phyloP scores from a whole-genome alignment of 2,113 vertebrate species.

The Ahaetulla prasina region DNA sequence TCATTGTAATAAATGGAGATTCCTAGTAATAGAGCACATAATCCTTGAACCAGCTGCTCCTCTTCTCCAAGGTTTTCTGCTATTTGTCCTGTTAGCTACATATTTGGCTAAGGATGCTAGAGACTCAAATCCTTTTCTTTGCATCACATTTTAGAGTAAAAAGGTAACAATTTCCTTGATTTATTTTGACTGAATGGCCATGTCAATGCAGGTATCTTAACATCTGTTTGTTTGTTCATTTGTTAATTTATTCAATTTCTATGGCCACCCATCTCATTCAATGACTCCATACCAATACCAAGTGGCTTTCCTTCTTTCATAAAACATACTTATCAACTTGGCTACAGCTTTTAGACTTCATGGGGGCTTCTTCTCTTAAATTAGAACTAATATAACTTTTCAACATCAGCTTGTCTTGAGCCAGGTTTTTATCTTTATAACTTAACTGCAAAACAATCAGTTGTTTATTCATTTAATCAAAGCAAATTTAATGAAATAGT shows the following conservation, averaged over 20 bases:
- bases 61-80: slow-evolving; percentile 97
- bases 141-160: background rate
- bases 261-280: background rate
- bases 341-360: background rate
- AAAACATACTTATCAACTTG: background rate
- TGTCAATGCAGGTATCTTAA: background rate
- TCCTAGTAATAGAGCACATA: slow-evolving; percentile 90
- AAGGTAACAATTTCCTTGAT: background rate
- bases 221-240: background rate
- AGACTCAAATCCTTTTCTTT: background rate
- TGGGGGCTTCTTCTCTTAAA: background rate
- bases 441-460: background rate
- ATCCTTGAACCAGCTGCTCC: slow-evolving; percentile 92
- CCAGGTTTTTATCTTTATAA: background rate
- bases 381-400: background rate
- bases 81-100: slow-evolving; percentile 93
- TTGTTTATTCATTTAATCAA: background rate
- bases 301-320: background rate
- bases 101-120: slow-evolving; percentile 71
- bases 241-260: background rate
- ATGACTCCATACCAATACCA: background rate
- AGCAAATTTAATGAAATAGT: background rate
- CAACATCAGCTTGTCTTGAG: background rate
- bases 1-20: slow-evolving; percentile 98
- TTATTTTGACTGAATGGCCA: background rate